phyloP scores from a whole-genome alignment of 2,797 vertebrate species.

The Kryptopterus vitreolus region DNA sequence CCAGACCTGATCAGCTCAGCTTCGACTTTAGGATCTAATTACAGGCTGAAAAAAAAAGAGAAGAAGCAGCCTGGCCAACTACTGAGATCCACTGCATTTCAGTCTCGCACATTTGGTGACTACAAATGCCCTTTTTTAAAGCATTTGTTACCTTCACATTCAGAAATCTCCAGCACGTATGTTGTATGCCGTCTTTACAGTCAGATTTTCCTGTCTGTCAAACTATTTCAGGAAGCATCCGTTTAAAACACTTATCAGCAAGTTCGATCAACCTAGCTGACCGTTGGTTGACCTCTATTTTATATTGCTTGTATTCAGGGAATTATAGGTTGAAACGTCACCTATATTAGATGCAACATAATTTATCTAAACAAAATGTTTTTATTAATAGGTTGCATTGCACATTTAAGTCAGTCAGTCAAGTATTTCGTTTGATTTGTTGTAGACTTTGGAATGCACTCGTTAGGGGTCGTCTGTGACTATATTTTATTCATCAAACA shows the following conservation, averaged over 20 bases:
- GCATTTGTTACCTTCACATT: background rate
- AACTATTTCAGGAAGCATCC: constrained; percentile 10
- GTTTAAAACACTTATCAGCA: too few species aligned
- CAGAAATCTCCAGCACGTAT: background rate
- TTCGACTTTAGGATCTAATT: background rate
- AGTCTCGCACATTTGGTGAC: background rate
- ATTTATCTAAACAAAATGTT: too few species aligned
- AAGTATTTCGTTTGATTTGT: too few species aligned
- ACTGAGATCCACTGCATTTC: background rate
- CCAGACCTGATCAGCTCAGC: background rate
- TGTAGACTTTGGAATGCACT: too few species aligned
- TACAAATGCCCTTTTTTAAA: background rate
- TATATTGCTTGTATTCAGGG: too few species aligned
- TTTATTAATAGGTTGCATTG: too few species aligned
- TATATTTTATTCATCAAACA: background rate
- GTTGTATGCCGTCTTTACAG: background rate
- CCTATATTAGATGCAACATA: too few species aligned
- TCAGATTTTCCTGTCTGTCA: background rate
- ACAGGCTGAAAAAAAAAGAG: background rate
- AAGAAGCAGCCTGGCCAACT: background rate
- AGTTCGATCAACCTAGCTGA: too few species aligned
- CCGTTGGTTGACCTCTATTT: too few species aligned
- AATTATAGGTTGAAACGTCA: too few species aligned
- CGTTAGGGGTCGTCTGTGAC: too few species aligned
- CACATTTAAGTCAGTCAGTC: too few species aligned